Base-by-base conservation (phyloP, 2,113 vertebrate species). In the Brachyhypopomus occidentalis region DNA sequence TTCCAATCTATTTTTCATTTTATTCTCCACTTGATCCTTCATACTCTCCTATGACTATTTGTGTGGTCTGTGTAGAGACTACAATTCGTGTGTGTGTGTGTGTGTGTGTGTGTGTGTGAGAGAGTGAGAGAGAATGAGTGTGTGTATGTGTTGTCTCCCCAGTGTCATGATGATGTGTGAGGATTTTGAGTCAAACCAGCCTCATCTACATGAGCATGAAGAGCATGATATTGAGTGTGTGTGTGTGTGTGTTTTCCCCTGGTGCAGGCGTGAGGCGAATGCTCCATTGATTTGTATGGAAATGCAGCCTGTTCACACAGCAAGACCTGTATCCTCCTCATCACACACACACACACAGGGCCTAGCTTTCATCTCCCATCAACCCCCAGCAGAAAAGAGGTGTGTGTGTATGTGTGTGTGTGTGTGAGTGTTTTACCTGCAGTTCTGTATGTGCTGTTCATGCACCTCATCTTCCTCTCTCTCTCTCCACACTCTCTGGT, bases 211-310 rank as follows among this genome's bases (percentile, higher is more conserved):
- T 67, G 36, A 78, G 30, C 12, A 34, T 38, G 58, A 55, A 79
- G 67, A 77, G 71, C 41, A 66, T 75, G 59, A 23, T 60, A 63
- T 67, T 79, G 59, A 23, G 11, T n/a, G 76, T 48, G 25, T 55
- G 41, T 27, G n/a, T 71, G 23, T 88, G 87, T 88, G 85, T 84
- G 90, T 82, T 88, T 80, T 89, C 85, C 87, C 82, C 82, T 66
- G 87, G 87, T 85, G 88, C 79, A 87, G 84, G 84, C 82, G 84
- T 88, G 80, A 86, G 81, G 86, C 83, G 83, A 88, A 90, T 74
- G 85, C 86, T 89, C 84, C 86, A 86, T 88, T 91, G 90, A 92
- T 91, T 92, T 92, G 89, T 90, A 91, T 91, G 87, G 89, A 91
- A 91, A 91, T 90, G 88, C 76, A 80, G 88, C 83, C 87, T 90